Conservation (phyloP, 2,888 invertebrate genomes). For the Stenichneumon culpator region DNA sequence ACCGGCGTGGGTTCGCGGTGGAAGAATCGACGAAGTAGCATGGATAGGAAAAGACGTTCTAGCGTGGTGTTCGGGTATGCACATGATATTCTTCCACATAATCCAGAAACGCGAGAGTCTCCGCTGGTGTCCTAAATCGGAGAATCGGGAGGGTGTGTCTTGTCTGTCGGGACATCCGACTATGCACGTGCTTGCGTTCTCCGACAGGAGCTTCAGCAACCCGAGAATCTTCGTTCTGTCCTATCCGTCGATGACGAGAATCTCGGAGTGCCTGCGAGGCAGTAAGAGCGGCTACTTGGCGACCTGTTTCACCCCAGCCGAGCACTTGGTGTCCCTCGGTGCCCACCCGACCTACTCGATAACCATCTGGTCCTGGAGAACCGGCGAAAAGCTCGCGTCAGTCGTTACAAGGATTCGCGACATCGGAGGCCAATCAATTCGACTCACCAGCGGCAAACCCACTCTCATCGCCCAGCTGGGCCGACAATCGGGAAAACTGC, state of each 20-base stretch:
- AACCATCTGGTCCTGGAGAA: slow-evolving; percentile 90
- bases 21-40: slow-evolving; percentile 75
- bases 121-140: slow-evolving; percentile 72
- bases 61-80: slow-evolving; percentile 79
- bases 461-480: slow-evolving; percentile 77
- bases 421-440: slow-evolving; percentile 74
- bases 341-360: slow-evolving; percentile 84
- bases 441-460: slow-evolving; percentile 69
- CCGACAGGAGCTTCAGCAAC: slow-evolving; percentile 88
- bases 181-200: slow-evolving; percentile 85
- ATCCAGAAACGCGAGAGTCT: slow-evolving; percentile 65
- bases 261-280: slow-evolving; percentile 75
- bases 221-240: slow-evolving; percentile 88
- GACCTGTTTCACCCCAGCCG: slow-evolving; percentile 76
- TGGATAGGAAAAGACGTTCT: slow-evolving; percentile 80
- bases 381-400: slow-evolving; percentile 86
- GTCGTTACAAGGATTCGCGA: slow-evolving; percentile 79
- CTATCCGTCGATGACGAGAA: slow-evolving; percentile 87
- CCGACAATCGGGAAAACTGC: slow-evolving; percentile 74
- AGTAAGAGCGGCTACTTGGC: slow-evolving; percentile 74
- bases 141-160: slow-evolving; percentile 76
- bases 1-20: slow-evolving; percentile 79
- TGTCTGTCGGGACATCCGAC: slow-evolving; percentile 78
- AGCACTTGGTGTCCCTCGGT: slow-evolving; percentile 77
- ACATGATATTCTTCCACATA: slow-evolving; percentile 78